A percentile compares a stretch with the other conserved stretches of the same genome.
These are phyloP conservation scores for Eristalis tenax DNA, from an alignment of 2,888 invertebrate species.

Conservation along the genomic window DNA sequence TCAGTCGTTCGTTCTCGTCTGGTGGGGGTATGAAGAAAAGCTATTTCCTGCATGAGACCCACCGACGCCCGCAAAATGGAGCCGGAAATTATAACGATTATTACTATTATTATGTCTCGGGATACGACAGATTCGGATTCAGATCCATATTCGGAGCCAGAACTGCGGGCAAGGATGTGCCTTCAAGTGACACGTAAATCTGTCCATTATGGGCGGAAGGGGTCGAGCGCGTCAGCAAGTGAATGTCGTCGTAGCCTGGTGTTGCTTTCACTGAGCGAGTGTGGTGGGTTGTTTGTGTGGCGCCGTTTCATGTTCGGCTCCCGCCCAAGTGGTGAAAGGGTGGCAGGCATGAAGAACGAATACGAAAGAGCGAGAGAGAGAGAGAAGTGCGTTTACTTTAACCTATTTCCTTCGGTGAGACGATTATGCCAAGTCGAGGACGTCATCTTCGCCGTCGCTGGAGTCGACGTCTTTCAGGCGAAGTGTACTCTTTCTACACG, in stretches of 20 bases:
- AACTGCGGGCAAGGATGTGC: slow-evolving; percentile 19
- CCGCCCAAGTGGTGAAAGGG: not conserved
- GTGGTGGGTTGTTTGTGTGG: not conserved
- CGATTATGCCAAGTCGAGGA: slow-evolving; percentile 5
- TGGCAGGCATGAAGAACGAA: not conserved
- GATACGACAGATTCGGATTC: slow-evolving; percentile 20
- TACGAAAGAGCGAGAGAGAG: slow-evolving; percentile 4
- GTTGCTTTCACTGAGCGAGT: slow-evolving; percentile 1
- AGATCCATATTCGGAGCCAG: slow-evolving; percentile 1
- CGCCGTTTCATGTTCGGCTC: not conserved
- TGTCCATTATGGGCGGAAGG: slow-evolving; percentile 51
- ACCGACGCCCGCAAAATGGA: slow-evolving; percentile 27
- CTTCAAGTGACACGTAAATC: slow-evolving; percentile 55
- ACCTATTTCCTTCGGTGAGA: slow-evolving; percentile 28
- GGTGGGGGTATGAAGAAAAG: slow-evolving; percentile 20
- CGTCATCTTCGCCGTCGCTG: not conserved
- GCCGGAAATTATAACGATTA: slow-evolving; percentile 53
- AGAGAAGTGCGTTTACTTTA: slow-evolving; percentile 35
- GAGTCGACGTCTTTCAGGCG: slow-evolving; percentile 6
- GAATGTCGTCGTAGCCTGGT: slow-evolving; percentile 26
- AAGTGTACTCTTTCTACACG: slow-evolving; percentile 33
- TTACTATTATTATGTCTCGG: slow-evolving; percentile 51
- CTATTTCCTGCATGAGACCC: slow-evolving; percentile 25
- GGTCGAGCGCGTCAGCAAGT: slow-evolving; percentile 17
- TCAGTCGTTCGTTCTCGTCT: not conserved